Evolutionary conservation across 2,888 invertebrate genomes (phyloP), one percentile per base, ranked within the genome.

Genomic region (Agriopis marginaria): DNA sequence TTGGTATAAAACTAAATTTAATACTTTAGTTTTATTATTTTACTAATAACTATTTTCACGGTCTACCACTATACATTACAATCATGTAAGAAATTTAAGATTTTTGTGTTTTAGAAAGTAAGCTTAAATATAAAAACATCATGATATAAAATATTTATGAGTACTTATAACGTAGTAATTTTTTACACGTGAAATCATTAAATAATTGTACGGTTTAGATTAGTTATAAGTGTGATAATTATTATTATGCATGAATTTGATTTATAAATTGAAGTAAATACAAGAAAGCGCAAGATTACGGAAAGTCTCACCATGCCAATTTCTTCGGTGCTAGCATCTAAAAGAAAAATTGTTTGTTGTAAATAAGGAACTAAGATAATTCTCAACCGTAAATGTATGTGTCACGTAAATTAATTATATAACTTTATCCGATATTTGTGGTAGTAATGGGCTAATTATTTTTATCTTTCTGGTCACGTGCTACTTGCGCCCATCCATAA

Each of bases 401-500:
- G 70, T 70, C 71, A 75, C 71, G 71, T 71, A 71, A 67, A 68
- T 61, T 72, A 68, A 65, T 67, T 69, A 71, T 62, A 61, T 55
- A 66, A 70, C 64, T 71, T 61, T 65, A 62, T 40, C 67, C 58
- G 60, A 61, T 60, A 68, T 63, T 60, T 63, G 47, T 68, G 62
- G 53, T 65, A 66, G 76, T 40, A 60, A 63, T 65, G 50, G 65
- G 73, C 66, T 63, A 71, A 73, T 74, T 74, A 77, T 75, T 77
- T 73, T 70, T 75, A 73, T 70, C 68, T 79, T 81, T 81, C 85
- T 77, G 76, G 80, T 84, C 85, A 85, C 85, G 83, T 74, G 63
- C 74, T 68, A 58, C 64, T 72, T 66, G 73, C 73, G 75, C 71
- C 68, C 77, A 74, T 72, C 73, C 71, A 64, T 82, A 77, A 77